These are phyloP conservation scores for Cephus cinctus DNA, from an alignment of 1,140 invertebrate genomes.

Conservation along the genomic window DNA sequence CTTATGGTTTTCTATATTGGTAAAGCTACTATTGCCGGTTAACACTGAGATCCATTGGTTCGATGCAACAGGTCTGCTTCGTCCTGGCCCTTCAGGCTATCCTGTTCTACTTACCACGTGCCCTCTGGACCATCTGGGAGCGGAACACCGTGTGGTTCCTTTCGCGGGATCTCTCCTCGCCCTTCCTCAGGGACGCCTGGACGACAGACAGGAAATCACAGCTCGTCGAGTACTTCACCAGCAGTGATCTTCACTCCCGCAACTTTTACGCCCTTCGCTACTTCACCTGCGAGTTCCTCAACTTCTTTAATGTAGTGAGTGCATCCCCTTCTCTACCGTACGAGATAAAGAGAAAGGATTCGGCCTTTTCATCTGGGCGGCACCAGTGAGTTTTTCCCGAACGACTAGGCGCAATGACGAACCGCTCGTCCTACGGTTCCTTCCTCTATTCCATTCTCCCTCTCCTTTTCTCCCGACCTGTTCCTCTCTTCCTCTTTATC, in stretches of 20 bases:
- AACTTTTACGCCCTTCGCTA: constrained; percentile 69
- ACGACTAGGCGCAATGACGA: too few relatives aligned
- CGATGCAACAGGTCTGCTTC: constrained; percentile 53
- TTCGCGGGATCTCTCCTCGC: constrained; percentile 38
- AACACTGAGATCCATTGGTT: too few relatives aligned
- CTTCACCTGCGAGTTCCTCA: constrained; percentile 71
- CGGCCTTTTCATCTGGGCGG: too few relatives aligned
- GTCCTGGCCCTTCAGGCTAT: constrained; percentile 63
- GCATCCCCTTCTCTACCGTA: too few relatives aligned
- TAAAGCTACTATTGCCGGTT: too few relatives aligned
- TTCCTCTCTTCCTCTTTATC: constrained; percentile 6
- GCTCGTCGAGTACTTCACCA: constrained; percentile 36
- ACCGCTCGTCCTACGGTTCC: too few relatives aligned
- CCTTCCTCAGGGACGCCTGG: constrained; percentile 30
- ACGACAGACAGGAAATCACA: constrained; percentile 32
- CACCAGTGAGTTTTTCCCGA: too few relatives aligned
- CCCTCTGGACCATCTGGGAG: constrained; percentile 55
- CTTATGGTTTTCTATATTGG: too few relatives aligned
- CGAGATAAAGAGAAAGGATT: too few relatives aligned
- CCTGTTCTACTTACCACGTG: constrained; percentile 56
- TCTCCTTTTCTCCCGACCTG: too few relatives aligned
- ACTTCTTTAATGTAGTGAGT: constrained; percentile 63
- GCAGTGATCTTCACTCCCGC: constrained; percentile 49
- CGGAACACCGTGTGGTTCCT: constrained; percentile 40
- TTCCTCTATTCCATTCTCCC: too few relatives aligned